These are phyloP conservation scores for Platycheirus albimanus DNA, from an alignment of 2,888 invertebrate species.

Conservation along the genomic window DNA sequence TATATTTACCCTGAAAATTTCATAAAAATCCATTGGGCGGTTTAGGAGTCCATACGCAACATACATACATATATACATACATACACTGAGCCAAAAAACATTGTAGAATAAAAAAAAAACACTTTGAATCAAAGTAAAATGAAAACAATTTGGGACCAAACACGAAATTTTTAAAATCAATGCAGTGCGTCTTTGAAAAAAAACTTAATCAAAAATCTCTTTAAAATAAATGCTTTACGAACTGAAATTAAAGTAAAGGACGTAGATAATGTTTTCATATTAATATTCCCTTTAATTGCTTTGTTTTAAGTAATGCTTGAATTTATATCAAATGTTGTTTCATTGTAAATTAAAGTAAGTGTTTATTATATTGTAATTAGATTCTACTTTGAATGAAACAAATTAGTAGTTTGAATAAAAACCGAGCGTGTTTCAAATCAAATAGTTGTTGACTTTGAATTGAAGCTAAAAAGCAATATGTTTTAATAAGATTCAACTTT, in stretches of 20 bases:
- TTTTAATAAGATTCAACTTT: slow-evolving; percentile 1
- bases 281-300: not conserved
- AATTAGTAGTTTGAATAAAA: slow-evolving; percentile 1
- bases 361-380: too few relatives aligned
- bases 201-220: not conserved
- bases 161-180: not conserved
- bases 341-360: not conserved
- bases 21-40: too few relatives aligned
- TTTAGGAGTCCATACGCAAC: too few relatives aligned
- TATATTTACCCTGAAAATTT: too few relatives aligned
- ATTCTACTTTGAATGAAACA: not conserved
- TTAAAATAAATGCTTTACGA: slow-evolving; percentile 2
- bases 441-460: not conserved
- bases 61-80: too few relatives aligned
- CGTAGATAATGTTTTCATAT: not conserved
- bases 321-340: slow-evolving; percentile 3
- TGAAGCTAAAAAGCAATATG: not conserved
- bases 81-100: slow-evolving; percentile 1
- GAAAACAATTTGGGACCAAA: not conserved
- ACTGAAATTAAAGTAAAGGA: not conserved
- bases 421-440: not conserved
- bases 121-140: slow-evolving; percentile 7
- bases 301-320: not conserved
- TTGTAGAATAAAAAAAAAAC: not conserved
- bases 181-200: not conserved